Evolutionary conservation across 2,113 vertebrate genomes (phyloP), one percentile per base, ranked within the genome.

Genomic region (Xyrauchen texanus): DNA sequence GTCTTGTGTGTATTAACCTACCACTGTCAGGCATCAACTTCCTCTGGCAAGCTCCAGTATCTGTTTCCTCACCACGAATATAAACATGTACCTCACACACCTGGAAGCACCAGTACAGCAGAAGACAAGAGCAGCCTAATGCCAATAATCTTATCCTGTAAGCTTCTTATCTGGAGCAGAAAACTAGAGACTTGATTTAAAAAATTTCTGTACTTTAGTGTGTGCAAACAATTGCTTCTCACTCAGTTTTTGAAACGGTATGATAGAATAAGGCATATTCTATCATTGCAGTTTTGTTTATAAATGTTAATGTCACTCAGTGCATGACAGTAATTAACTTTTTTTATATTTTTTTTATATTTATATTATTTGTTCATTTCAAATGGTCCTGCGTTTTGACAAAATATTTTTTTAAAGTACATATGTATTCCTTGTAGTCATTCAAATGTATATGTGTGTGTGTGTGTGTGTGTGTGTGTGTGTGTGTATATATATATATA

Each of bases 81-180:
- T 88, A 90, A 91, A 91, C 87, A 88, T 73, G 85, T 83, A 64
- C 82, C 79, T 89, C 82, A 88, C 68, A 61, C 78, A 76, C 15
- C 79, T 64, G 58, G 63, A 83, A 79, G 58, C 61, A 42, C 65
- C 49, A 49, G 12, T 55, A 74, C 76, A 85, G 85, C 81, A 84
- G 86, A 84, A 73, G 62, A 9, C 55, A 53, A 57, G 12, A 62
- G 49, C 66, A 87, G 83, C 85, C 79, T 88, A 82, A 82, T 86
- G 77, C 81, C 55, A 58, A n/a, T 7, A 71, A 77, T 72, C 51
- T 60, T 10, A 47, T 47, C 52, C 49, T 64, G 52, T 46, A 46
- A 15, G 3, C 68, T 11, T 53, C 34, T 71, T 45, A 11, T 58
- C 13, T 58, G 13, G 57, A 71, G 6, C 52, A n/a, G n/a, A n/a